A percentile compares a stretch with the other conserved stretches of the same genome.
These are phyloP conservation scores for Phengaris arion DNA, from an alignment of 2,888 invertebrate species.

Conservation along the genomic window DNA sequence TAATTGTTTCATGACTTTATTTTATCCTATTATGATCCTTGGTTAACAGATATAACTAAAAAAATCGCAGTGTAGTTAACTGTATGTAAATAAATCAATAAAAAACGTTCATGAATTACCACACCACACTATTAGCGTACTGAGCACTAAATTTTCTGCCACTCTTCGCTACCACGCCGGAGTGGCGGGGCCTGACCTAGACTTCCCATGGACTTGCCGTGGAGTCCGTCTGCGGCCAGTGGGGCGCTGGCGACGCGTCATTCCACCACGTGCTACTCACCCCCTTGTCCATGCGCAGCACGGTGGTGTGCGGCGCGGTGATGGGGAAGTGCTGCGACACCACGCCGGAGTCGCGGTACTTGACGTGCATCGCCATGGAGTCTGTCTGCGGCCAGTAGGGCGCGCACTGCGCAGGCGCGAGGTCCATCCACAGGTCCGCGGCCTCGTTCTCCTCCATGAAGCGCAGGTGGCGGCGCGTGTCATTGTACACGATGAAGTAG, in stretches of 20 bases:
- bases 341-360: slow-evolving; percentile 86
- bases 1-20: not conserved
- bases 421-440: slow-evolving; percentile 90
- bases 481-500: slow-evolving; percentile 88
- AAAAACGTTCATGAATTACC: no score
- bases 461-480: slow-evolving; percentile 80
- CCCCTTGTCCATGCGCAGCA: slow-evolving; percentile 90
- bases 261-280: slow-evolving; percentile 58
- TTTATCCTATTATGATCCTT: not conserved
- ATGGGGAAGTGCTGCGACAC: slow-evolving; percentile 89
- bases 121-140: no score
- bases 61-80: not conserved
- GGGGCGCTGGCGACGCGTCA: slow-evolving; percentile 67
- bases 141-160: no score
- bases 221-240: slow-evolving; percentile 90
- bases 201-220: slow-evolving; percentile 82
- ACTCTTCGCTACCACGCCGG: slow-evolving; percentile 84
- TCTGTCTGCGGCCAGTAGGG: slow-evolving; percentile 92
- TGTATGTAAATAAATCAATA: no score
- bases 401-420: slow-evolving; percentile 83
- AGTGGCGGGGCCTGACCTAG: slow-evolving; percentile 86
- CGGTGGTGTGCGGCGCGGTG: slow-evolving; percentile 83
- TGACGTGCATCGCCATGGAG: slow-evolving; percentile 89
- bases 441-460: slow-evolving; percentile 93
- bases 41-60: not conserved